Evolutionary conservation across 1,140 invertebrate species (phyloP), one percentile per base, ranked within the genome.

Genomic region (Schlechtendalia chinensis): DNA sequence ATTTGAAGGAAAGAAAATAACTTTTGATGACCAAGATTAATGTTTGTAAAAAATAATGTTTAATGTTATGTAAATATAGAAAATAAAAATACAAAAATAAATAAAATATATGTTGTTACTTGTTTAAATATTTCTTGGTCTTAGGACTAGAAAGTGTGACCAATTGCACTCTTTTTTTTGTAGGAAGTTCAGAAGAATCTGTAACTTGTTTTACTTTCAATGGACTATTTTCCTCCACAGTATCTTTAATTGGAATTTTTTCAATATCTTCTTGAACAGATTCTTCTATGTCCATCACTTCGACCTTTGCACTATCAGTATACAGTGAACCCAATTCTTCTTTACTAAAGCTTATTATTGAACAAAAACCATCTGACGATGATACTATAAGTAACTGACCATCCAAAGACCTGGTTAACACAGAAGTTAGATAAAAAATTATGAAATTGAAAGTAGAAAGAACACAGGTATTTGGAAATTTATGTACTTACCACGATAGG

Each of bases 321-420:
- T 61, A 93, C 5, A 87, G 85, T 63, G 89, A 87, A 3, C 97
- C 97, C 22, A 99, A 86, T 88, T 99, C 97, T 8, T 88, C 89
- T 24, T 90, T 86, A 45, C 89, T 87, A 87, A 99, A 98, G 53
- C 91, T 91, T 61, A 98, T 89, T 81, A 98, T 87, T 0, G 97
- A 96, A 85, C 95, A 97, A 85, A 94, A 99, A 1, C 96, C 97
- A 88, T 99, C 97, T 0, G 95, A 96, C 47, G 97, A 98, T 22
- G 95, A 95, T 0, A 93, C 92, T 2, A 96, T 88, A 80, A 98
- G 86, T 47, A 93, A 87, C 61, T 86, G 87, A 0, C 95, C 96
- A 88, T 98, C 93, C 4, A 88, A 87, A 6, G 96, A 96, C 91
- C 91, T 92, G 81, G 39, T 84, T 84, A 83, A 81, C 27, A 72